Percentiles rank a stretch among this genome's conserved stretches.
phyloP scores from a whole-genome alignment of 1,140 invertebrate species.

The Littorina saxatilis region DNA sequence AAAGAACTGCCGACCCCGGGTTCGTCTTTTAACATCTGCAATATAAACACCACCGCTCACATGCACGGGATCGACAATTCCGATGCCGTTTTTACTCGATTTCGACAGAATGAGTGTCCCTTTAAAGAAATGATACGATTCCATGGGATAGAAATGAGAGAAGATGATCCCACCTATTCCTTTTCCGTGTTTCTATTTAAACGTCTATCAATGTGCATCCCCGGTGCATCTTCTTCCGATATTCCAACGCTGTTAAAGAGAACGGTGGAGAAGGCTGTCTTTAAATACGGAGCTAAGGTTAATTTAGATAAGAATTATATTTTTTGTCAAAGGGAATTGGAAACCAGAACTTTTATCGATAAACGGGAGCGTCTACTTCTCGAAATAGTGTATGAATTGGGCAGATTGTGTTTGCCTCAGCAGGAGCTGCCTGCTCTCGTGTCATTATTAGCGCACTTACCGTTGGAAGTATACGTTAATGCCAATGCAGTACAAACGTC shows the following conservation, averaged over 20 bases:
- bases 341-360: not conserved
- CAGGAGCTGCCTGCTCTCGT: not conserved
- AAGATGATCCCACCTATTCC: not conserved
- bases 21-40: no score
- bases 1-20: no score
- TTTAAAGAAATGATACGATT: no score
- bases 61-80: no score
- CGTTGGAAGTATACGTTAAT: not conserved
- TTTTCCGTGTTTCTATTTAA: not conserved
- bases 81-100: no score
- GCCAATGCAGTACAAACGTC: not conserved
- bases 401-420: not conserved
- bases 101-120: no score
- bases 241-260: not conserved
- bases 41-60: no score
- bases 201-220: no score
- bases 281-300: not conserved
- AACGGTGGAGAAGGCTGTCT: not conserved
- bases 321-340: not conserved
- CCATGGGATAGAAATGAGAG: no score
- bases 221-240: not conserved
- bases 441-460: not conserved
- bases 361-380: not conserved
- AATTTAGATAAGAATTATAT: not conserved
- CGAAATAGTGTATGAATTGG: not conserved